phyloP scores from a whole-genome alignment of 2,888 invertebrate species.

The Timema podura region DNA sequence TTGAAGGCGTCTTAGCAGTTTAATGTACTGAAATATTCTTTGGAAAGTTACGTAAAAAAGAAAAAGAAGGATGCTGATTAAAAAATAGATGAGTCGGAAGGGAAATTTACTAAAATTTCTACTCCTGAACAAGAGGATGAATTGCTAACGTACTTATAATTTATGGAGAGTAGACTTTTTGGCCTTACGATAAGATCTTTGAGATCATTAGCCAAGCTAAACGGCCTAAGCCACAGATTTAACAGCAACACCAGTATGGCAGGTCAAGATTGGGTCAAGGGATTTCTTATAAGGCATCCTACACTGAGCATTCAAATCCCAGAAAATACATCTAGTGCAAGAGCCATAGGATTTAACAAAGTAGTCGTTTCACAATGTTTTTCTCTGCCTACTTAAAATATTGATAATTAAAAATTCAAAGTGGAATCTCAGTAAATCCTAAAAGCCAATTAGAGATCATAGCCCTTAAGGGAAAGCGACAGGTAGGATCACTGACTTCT shows the following conservation, averaged over 20 bases:
- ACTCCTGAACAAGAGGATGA: neutral
- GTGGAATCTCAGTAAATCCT: constrained; percentile 13
- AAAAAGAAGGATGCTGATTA: neutral
- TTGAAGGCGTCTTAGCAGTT: neutral
- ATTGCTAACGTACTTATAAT: neutral
- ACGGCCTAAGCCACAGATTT: neutral
- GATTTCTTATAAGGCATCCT: neutral
- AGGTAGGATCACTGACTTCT: neutral
- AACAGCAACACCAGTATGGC: neutral
- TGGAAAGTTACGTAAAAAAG: neutral
- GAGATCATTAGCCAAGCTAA: neutral
- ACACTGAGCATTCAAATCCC: neutral
- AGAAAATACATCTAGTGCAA: neutral
- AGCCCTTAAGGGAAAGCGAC: constrained; percentile 10
- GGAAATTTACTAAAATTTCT: neutral
- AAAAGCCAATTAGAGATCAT: constrained; percentile 7
- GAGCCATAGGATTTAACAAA: constrained; percentile 6
- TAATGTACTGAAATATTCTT: neutral
- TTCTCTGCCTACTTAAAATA: neutral
- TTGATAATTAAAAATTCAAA: neutral
- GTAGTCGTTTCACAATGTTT: constrained; percentile 2
- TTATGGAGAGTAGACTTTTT: constrained; percentile 1
- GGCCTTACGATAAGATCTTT: neutral
- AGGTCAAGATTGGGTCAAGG: neutral
- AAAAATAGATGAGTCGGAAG: neutral